Evolutionary conservation across 1,140 invertebrate species (phyloP).

Genomic region (Babylonia areolata): DNA sequence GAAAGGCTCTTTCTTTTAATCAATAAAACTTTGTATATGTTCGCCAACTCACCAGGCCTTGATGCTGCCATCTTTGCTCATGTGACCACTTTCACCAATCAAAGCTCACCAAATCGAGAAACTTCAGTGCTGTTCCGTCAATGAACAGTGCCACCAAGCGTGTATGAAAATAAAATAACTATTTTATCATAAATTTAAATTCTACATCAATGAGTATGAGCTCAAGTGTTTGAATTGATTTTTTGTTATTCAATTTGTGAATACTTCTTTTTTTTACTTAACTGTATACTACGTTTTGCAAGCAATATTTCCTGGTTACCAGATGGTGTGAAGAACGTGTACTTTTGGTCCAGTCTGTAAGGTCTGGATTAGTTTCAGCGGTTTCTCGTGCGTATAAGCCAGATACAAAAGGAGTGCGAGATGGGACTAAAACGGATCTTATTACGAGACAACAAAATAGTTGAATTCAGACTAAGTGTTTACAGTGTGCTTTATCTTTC

Average conservation of each 20-base stretch:
- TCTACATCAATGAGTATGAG: too few species aligned
- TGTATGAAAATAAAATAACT: neutral
- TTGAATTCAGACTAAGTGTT: neutral
- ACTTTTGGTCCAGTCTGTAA: neutral
- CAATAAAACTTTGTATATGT: neutral
- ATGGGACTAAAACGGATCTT: neutral
- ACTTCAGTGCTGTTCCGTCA: constrained; percentile 32
- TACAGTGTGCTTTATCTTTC: neutral
- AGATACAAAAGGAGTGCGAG: neutral
- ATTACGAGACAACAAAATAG: neutral
- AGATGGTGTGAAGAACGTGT: neutral
- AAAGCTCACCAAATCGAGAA: constrained; percentile 39
- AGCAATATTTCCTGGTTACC: neutral
- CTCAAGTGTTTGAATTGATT: too few species aligned
- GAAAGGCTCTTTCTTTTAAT: neutral
- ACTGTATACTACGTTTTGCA: neutral
- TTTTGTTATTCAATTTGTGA: too few species aligned
- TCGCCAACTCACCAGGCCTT: constrained; percentile 63
- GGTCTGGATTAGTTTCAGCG: neutral
- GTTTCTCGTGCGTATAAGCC: neutral
- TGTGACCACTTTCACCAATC: constrained; percentile 45
- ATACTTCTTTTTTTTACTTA: neutral
- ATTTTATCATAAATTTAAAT: neutral
- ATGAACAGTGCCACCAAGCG: constrained; percentile 14
- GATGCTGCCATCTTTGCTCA: constrained; percentile 59